Percentiles rank a stretch among this genome's conserved stretches.
These are phyloP conservation scores for Pseudorectes ferrugineus DNA, from an alignment of 2,113 vertebrate species.

Conservation along the genomic window DNA sequence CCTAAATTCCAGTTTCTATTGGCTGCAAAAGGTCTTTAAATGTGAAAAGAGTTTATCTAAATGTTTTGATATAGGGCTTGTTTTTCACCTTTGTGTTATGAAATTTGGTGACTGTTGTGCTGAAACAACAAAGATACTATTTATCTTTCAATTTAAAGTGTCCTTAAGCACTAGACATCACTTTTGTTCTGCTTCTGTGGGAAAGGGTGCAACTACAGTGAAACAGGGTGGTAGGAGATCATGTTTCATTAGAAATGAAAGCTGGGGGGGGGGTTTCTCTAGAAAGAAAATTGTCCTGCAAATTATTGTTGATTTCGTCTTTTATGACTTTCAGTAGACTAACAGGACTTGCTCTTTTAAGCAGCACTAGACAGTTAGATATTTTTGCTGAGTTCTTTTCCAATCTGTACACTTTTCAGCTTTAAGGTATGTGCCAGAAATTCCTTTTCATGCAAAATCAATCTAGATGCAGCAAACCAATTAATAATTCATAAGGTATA, in stretches of 20 bases:
- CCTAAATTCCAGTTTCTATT: not conserved
- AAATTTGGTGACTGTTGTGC: not conserved
- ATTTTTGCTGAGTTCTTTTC: not conserved
- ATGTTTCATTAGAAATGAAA: not conserved
- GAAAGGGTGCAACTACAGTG: not conserved
- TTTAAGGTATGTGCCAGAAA: not conserved
- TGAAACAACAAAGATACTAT: not conserved
- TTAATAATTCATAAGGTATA: conserved; percentile 34
- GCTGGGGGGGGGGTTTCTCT: accelerated
- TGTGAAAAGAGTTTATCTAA: not conserved
- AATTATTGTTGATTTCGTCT: not conserved
- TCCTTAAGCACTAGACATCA: not conserved
- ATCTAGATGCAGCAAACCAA: not conserved
- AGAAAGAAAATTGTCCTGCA: not conserved
- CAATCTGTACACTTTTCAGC: not conserved
- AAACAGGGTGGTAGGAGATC: not conserved
- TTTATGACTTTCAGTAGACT: not conserved
- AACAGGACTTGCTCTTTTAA: not conserved
- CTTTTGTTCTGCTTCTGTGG: not conserved
- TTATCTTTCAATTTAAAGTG: not conserved
- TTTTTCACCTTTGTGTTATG: not conserved
- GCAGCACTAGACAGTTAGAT: not conserved
- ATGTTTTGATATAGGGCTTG: not conserved
- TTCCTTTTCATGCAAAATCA: conserved; percentile 8
- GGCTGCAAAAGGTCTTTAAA: not conserved